Conservation (phyloP, 2,113 vertebrate species). For the Nycticebus coucang region DNA sequence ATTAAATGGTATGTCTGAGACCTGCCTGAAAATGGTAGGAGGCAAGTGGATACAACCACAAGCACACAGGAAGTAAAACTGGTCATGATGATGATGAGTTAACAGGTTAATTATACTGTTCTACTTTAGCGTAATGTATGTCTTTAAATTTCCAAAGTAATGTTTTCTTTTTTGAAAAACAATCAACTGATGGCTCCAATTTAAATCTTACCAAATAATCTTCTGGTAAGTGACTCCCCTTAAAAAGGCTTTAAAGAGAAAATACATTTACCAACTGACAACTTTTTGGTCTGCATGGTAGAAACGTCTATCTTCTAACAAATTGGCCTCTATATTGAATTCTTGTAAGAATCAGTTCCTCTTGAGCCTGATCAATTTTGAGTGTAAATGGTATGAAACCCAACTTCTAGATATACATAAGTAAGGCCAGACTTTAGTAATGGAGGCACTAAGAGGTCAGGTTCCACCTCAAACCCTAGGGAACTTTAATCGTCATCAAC, state of each 20-base stretch:
- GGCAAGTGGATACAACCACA: not conserved
- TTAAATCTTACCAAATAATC: conserved; percentile 30
- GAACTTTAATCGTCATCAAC: not conserved
- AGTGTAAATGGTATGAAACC: not conserved
- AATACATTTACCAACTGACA: not conserved
- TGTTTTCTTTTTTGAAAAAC: not conserved
- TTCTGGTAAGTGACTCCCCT: not conserved
- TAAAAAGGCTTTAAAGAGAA: conserved; percentile 9
- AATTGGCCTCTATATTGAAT: not conserved
- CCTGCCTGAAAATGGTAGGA: not conserved
- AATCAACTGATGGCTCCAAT: not conserved
- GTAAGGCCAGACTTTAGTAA: not conserved
- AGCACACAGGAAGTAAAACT: not conserved
- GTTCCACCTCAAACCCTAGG: not conserved
- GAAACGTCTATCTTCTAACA: conserved; percentile 9
- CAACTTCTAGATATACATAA: not conserved
- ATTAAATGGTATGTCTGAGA: not conserved
- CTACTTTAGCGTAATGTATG: not conserved
- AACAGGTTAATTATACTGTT: not conserved
- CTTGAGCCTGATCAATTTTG: not conserved
- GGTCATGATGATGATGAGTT: not conserved
- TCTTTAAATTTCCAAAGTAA: conserved; percentile 31
- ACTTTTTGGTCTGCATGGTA: conserved; percentile 22
- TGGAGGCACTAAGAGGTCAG: not conserved
- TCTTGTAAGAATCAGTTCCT: not conserved